phyloP scores from a whole-genome alignment of 2,888 invertebrate species.

The Apodemia mormo region DNA sequence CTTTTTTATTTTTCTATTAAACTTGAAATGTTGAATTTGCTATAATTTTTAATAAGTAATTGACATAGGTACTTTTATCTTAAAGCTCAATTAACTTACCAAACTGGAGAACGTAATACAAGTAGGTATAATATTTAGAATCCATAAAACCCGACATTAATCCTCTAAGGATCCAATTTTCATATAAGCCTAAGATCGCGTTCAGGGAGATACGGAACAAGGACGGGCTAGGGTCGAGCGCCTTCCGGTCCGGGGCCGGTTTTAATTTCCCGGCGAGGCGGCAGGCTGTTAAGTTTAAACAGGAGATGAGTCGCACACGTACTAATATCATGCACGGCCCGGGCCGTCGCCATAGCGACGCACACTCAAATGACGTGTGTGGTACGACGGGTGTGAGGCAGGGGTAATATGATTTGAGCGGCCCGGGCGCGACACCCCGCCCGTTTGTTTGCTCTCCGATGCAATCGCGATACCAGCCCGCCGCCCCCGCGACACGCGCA shows the following conservation, averaged over 20 bases:
- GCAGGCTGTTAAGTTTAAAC: conserved; percentile 75
- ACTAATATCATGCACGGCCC: conserved; percentile 82
- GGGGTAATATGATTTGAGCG: conserved; percentile 81
- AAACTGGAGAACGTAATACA: no score
- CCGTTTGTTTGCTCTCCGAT: conserved; percentile 82
- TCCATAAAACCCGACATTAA: not conserved
- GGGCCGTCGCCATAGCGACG: conserved; percentile 86
- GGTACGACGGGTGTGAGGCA: conserved; percentile 63
- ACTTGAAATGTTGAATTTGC: no score
- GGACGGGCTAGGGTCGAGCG: conserved; percentile 51
- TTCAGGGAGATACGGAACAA: conserved; percentile 19
- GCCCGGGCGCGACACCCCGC: conserved; percentile 67
- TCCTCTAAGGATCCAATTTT: not conserved
- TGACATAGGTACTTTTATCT: no score
- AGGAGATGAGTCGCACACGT: conserved; percentile 78
- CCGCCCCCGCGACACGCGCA: conserved; percentile 51
- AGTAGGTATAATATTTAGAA: not conserved
- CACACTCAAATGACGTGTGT: conserved; percentile 86
- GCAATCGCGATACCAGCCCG: conserved; percentile 76
- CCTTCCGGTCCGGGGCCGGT: conserved; percentile 75
- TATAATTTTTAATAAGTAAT: no score
- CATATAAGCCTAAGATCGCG: not conserved
- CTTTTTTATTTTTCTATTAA: no score
- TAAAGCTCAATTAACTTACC: no score
- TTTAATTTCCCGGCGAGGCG: conserved; percentile 75